These are phyloP conservation scores for Aythya fuligula DNA, from an alignment of 2,797 vertebrate species.

Conservation along the genomic window DNA sequence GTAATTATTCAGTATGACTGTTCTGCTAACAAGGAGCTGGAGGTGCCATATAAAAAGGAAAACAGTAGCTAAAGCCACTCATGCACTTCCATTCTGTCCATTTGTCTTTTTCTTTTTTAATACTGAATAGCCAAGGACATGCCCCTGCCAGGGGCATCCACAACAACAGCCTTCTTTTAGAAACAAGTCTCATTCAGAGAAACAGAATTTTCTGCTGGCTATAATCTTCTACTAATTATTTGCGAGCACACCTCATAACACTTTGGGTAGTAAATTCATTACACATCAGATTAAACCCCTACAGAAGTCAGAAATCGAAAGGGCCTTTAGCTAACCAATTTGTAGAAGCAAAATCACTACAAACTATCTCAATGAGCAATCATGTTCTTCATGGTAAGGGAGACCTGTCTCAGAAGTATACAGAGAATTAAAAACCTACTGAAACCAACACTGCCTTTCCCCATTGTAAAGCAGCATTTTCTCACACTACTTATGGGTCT, in stretches of 20 bases:
- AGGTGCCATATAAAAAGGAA: neutral
- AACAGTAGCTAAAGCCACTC: neutral
- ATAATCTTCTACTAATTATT: neutral
- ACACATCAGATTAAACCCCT: neutral
- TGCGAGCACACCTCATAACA: neutral
- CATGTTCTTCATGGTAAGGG: neutral
- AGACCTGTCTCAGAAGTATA: neutral
- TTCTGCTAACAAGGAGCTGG: neutral
- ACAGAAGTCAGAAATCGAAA: neutral
- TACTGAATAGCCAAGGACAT: neutral
- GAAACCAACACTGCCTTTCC: neutral
- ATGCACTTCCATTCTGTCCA: neutral
- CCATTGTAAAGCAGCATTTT: neutral
- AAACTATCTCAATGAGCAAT: neutral
- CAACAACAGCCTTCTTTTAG: neutral
- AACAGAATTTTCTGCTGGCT: constrained; percentile 7
- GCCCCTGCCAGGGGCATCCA: neutral
- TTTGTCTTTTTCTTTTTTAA: neutral
- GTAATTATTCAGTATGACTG: neutral
- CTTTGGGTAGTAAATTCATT: neutral
- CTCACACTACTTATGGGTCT: neutral
- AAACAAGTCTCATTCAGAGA: neutral
- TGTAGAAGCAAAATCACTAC: neutral
- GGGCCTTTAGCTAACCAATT: neutral
- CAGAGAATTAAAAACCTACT: neutral